These are phyloP conservation scores for Coenonympha arcania DNA, from an alignment of 2,888 invertebrate genomes.

Conservation along the genomic window DNA sequence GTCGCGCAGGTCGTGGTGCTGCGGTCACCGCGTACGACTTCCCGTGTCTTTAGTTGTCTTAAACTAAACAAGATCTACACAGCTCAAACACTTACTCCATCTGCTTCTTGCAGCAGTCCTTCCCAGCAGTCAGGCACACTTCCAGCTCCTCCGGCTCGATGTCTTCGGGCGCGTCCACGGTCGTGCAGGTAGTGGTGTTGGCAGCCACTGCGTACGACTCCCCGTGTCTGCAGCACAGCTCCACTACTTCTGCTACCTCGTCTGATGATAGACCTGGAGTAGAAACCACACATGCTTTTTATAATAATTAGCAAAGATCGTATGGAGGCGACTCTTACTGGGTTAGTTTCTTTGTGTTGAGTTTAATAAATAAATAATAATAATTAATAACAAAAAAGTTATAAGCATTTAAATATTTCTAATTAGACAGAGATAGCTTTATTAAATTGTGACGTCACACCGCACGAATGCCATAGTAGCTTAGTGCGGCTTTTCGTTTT, in stretches of 20 bases:
- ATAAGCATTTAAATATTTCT: too few species aligned
- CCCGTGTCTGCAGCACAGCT: conserved; percentile 49
- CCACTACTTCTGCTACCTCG: conserved; percentile 42
- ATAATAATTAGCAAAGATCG: too few species aligned
- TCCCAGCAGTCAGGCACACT: conserved; percentile 37
- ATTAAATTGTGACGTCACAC: too few species aligned
- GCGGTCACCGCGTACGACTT: conserved; percentile 33
- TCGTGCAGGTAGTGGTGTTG: conserved; percentile 36
- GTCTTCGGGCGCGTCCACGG: conserved; percentile 39
- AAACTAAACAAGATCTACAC: too few species aligned
- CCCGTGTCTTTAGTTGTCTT: conserved; percentile 47
- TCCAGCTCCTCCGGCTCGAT: conserved; percentile 39
- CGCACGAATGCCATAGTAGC: too few species aligned
- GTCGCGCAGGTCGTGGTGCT: conserved; percentile 36
- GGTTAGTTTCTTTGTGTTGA: too few species aligned
- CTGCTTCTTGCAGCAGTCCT: conserved; percentile 46
- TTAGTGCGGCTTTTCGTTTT: too few species aligned
- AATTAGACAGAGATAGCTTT: too few species aligned
- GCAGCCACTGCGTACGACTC: conserved; percentile 35
- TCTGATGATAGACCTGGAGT: conserved; percentile 46
- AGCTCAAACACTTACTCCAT: conserved; percentile 44
- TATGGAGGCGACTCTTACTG: too few species aligned
- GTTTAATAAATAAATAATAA: too few species aligned
- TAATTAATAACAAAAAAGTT: too few species aligned
- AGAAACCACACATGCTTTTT: too few species aligned